Conservation (phyloP, 2,797 vertebrate genomes). For the Pempheris klunzingeri region DNA sequence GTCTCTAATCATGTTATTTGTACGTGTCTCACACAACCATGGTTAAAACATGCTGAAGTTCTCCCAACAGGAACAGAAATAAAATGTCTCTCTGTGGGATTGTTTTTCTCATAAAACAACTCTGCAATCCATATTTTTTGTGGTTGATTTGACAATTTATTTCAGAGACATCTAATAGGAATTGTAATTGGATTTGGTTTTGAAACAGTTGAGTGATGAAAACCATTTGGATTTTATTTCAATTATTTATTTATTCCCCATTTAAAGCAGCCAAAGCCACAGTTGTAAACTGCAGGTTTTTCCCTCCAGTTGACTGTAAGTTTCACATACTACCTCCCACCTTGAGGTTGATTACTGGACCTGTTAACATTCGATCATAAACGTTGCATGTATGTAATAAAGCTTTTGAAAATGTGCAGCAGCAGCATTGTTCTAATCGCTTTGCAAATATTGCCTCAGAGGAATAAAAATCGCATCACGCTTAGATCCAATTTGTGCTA, state of each 20-base stretch:
- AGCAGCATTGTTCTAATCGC: constrained; percentile 81
- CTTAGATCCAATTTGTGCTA: constrained; percentile 88
- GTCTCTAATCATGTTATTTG: constrained; percentile 69
- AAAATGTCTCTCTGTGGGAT: constrained; percentile 45
- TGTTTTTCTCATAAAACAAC: constrained; percentile 45
- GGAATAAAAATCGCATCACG: constrained; percentile 81
- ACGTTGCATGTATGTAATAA: constrained; percentile 66
- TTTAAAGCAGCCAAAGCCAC: constrained; percentile 47
- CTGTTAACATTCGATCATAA: constrained; percentile 72
- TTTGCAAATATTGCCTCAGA: constrained; percentile 83
- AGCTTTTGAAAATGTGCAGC: constrained; percentile 73
- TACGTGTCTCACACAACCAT: constrained; percentile 58
- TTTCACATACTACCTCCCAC: constrained; percentile 31
- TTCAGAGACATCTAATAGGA: constrained; percentile 59
- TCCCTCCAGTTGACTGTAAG: constrained; percentile 7
- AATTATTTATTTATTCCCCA: constrained; percentile 48
- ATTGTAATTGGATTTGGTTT: constrained; percentile 59
- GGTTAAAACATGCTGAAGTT: constrained; percentile 28
- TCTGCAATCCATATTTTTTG: constrained; percentile 54
- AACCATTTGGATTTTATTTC: constrained; percentile 64
- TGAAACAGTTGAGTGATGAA: constrained; percentile 66
- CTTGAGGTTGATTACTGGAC: constrained; percentile 65
- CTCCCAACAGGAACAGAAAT: constrained; percentile 42
- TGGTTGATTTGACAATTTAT: constrained; percentile 67
- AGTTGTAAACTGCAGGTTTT: constrained; percentile 25